Evolutionary conservation across 2,797 vertebrate species (phyloP).

Genomic region (Onychomys torridus): DNA sequence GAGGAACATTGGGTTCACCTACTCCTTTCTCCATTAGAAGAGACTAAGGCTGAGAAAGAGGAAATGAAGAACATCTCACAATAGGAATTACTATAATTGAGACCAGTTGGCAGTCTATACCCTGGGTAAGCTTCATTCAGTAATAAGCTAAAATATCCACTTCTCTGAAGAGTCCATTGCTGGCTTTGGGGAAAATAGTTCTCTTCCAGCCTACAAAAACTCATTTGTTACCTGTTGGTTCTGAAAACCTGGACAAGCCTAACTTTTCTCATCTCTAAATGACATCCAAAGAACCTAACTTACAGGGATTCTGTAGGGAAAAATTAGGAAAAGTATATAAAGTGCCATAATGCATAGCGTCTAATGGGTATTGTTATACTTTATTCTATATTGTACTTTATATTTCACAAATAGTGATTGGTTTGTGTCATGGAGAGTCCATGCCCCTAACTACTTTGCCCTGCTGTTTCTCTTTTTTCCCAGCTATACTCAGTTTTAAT

Average conservation of each 20-base stretch:
- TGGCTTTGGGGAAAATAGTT: background rate
- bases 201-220: background rate
- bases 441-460: background rate
- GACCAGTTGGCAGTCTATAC: background rate
- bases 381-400: conserved; percentile 27
- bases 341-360: background rate
- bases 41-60: background rate
- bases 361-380: background rate
- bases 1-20: background rate
- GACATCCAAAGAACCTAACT: background rate
- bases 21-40: background rate
- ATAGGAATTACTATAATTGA: background rate
- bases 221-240: background rate
- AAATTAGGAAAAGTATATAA: background rate
- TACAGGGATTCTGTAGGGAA: background rate
- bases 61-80: background rate
- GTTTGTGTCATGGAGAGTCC: background rate
- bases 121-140: background rate
- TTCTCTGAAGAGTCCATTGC: background rate
- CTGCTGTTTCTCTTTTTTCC: background rate
- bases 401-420: background rate
- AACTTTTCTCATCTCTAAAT: background rate
- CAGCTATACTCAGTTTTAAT: background rate
- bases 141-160: background rate
- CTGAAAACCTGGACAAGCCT: background rate